Base-by-base conservation (phyloP, 2,888 invertebrate genomes). In the Falcaria lacertinaria region DNA sequence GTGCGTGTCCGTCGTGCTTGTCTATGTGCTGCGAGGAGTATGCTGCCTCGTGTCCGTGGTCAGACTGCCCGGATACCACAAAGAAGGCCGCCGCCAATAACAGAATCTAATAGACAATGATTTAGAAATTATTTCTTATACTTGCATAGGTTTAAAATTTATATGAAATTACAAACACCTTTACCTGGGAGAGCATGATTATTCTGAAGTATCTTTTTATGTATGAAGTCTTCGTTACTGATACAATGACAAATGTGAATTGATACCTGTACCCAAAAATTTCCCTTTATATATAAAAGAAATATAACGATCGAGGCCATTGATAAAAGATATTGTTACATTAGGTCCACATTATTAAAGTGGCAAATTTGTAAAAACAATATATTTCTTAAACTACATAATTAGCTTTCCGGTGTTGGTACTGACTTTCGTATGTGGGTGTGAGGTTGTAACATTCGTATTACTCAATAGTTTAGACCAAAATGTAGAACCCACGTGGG, bases 41-140 rank as follows among this genome's bases (percentile, higher is more conserved):
- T 2, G 54, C 53, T 74, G 68, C 22, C 75, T 57, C 33, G 78
- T 87, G 36, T 71, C 80, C 48, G 11, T 47, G 47, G 33, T 39
- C 64, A 69, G 67, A 25, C 73, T 49, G 32, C 69, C 70, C 50
- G 69, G 72, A 43, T 36, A 44, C 42, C n/a, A 40, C 43, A 6
- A 15, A 15, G 1, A 33, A 41, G 1, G 19, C 11, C 5, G 43
- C 39, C 8, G 35, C 43, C 16, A 45, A 7, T n/a, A 15, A 41
- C 28, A 39, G 33, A 36, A 48, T 36, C 34, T 41, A 11, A 8
- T 17, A 16, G 5, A 33, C 19, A 14, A n/a, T 14, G 6, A 22
- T 17, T 17, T 2, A 11, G 4, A 4, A n/a, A 34, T n/a, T 17
- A 13, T 14, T 33, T 13, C 32, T n/a, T n/a, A n/a, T n/a, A n/a